phyloP scores from a whole-genome alignment of 2,797 vertebrate genomes.

The Anniella stebbinsi region DNA sequence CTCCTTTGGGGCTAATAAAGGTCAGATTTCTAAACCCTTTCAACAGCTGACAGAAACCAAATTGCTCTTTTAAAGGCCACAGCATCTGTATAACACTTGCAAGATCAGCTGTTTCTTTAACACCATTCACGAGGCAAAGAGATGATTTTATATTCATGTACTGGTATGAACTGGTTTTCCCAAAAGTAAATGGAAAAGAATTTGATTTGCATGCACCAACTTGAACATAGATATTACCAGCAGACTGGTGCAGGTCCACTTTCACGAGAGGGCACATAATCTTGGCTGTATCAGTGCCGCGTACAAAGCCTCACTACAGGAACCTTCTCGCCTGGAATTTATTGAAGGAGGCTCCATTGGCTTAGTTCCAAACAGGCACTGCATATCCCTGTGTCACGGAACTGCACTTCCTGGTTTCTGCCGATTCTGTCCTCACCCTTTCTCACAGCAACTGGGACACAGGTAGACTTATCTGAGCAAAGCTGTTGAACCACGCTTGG shows the following conservation, averaged over 20 bases:
- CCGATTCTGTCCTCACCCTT: slow-evolving; percentile 39
- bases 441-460: slow-evolving; percentile 38
- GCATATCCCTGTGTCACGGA: slow-evolving; percentile 65
- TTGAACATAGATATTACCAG: slow-evolving; percentile 31
- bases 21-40: background rate
- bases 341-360: slow-evolving; percentile 74
- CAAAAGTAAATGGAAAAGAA: background rate
- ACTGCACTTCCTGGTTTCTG: slow-evolving; percentile 67
- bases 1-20: background rate
- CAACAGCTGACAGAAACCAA: background rate
- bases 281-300: slow-evolving; percentile 34
- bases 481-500: slow-evolving; percentile 17
- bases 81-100: background rate
- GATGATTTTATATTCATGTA: background rate
- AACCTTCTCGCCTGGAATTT: slow-evolving; percentile 62
- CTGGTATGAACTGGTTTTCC: background rate
- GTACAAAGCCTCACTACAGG: slow-evolving; percentile 44
- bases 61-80: background rate
- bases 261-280: slow-evolving; percentile 48
- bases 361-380: slow-evolving; percentile 62
- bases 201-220: background rate
- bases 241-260: background rate
- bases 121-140: background rate
- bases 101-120: background rate
- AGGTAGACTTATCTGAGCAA: slow-evolving; percentile 40